Base-by-base conservation (phyloP, 2,797 vertebrate genomes). In the Calcarius lapponicus region DNA sequence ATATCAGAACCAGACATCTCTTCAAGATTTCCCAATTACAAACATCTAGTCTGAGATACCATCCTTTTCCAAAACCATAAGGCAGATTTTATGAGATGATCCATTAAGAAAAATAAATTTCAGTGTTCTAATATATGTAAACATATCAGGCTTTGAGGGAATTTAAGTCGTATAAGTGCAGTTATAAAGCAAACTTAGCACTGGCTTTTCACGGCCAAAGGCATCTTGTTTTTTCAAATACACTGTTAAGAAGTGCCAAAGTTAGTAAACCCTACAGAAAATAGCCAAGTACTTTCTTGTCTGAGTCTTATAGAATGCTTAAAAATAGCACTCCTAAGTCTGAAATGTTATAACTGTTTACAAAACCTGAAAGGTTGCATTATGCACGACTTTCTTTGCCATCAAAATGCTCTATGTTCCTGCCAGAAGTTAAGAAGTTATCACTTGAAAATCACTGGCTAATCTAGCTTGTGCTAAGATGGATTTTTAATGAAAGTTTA, bases 401-500 rank as follows among this genome's bases (percentile, higher is more conserved):
- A 94, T 67, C 89, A 95, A 93, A 97, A 91, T 72, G 83, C 67
- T 95, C 89, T 88, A 40, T 28, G 54, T 91, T 97, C 85, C 94
- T 98, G 96, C 96, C 97, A 97, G 96, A 97, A 98, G 96, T 98
- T 97, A 97, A 92, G 92, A 97, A 97, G 97, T 97, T 97, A 97
- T 97, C 97, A 95, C 96, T 97, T 97, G 97, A 97, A 98, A 98
- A 98, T 97, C 97, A 97, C 95, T 93, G 96, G 98, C 97, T 98
- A 97, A 98, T 98, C 98, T 97, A 97, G 97, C 97, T 97, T 97
- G 90, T 92, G 95, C 97, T 94, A 97, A 97, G 96, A 98, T 98
- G 97, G 97, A 98, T 98, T 98, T 98, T 98, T 98, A 98, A 98
- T 98, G 98, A 98, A 98, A 98, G 96, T 98, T 98, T 98, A 98